These are phyloP conservation scores for Polymixis lichenea DNA, from an alignment of 2,888 invertebrate genomes.

Conservation along the genomic window DNA sequence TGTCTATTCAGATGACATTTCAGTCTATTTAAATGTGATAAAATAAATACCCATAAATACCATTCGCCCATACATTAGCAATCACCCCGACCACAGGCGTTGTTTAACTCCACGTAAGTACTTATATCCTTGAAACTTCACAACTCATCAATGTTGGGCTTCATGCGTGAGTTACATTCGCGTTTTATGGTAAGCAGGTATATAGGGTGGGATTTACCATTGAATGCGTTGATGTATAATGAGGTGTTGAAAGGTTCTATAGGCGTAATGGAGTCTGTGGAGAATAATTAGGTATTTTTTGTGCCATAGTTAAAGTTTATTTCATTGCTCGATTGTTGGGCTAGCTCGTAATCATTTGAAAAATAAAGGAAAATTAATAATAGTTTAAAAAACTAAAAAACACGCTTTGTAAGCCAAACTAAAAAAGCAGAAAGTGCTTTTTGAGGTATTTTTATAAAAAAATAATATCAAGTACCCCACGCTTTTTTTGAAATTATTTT, in stretches of 20 bases:
- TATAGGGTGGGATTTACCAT: conserved; percentile 58
- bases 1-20: not conserved
- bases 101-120: conserved; percentile 56
- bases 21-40: not conserved
- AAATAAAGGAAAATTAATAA: not conserved
- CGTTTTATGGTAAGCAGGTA: conserved; percentile 71
- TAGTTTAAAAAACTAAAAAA: no score
- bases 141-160: conserved; percentile 66
- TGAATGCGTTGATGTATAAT: conserved; percentile 23
- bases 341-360: not conserved
- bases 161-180: conserved; percentile 65
- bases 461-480: no score
- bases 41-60: conserved; percentile 24
- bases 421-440: no score
- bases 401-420: no score
- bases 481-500: no score
- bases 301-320: not conserved
- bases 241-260: conserved; percentile 12
- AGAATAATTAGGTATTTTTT: not conserved
- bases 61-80: conserved; percentile 7
- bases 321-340: not conserved
- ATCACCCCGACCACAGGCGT: conserved; percentile 9
- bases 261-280: not conserved
- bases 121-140: conserved; percentile 63
- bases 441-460: no score